Evolutionary conservation across 2,888 invertebrate genomes (phyloP), one percentile per base, ranked within the genome.

Genomic region (Vesta saturnalis): DNA sequence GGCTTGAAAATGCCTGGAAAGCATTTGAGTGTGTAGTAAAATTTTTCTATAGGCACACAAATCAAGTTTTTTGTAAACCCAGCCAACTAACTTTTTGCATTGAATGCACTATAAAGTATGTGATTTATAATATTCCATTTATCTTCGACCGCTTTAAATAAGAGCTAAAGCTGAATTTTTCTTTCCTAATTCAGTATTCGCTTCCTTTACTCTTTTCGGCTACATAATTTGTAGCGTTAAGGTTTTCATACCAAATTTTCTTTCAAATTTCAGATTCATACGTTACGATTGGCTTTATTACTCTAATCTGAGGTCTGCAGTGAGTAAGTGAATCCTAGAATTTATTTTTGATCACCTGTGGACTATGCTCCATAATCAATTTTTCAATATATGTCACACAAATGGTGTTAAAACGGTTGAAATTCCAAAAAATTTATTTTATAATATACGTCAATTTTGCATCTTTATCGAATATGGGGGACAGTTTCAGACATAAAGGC

Each of bases 311-410:
- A n/a, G n/a, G n/a, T n/a, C n/a, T n/a, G n/a, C n/a, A n/a, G n/a
- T n/a, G n/a, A n/a, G n/a, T n/a, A n/a, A n/a, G n/a, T n/a, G n/a
- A n/a, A n/a, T n/a, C n/a, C n/a, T n/a, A n/a, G n/a, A n/a, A n/a
- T n/a, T n/a, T n/a, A n/a, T n/a, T n/a, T n/a, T n/a, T n/a, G n/a
- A n/a, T n/a, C 76, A 77, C 77, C 76, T 77, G 77, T 76, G 72
- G 77, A 74, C 71, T 70, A 73, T 73, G 64, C 74, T 73, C 72
- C 73, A 76, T 75, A 73, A 70, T 54, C 62, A 55, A 58, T 58
- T 66, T 69, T 70, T 49, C 60, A 70, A 35, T 64, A 60, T 63
- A 69, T n/a, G n/a, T n/a, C n/a, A n/a, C n/a, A n/a, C n/a, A n/a
- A 23, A 23, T 23, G 3, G 23, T 23, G 23, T 23, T 23, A 8